Conservation (phyloP, 2,888 invertebrate genomes). For the Xylota segnis region DNA sequence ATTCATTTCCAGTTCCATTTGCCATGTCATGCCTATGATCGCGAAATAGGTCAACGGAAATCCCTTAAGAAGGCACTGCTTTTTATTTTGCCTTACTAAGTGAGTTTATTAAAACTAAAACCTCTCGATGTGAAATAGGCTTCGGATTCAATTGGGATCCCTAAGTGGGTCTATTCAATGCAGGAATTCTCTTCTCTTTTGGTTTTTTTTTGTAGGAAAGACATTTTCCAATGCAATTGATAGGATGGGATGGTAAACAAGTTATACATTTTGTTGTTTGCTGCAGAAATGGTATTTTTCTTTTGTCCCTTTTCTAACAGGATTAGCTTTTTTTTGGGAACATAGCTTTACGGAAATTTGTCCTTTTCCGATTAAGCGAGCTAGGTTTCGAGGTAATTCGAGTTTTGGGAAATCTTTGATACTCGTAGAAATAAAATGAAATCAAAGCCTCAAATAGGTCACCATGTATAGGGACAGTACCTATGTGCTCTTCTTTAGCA, state of each 20-base stretch:
- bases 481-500: no score
- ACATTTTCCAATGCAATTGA: slow-evolving; percentile 3
- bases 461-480: no score
- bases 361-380: no score
- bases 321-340: no score
- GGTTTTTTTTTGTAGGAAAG: neutral
- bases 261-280: no score
- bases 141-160: slow-evolving; percentile 15
- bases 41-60: slow-evolving; percentile 70
- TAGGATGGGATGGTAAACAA: neutral
- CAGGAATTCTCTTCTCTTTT: neutral
- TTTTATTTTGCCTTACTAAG: slow-evolving; percentile 37
- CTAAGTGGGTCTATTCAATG: slow-evolving; percentile 36
- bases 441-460: no score
- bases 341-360: no score
- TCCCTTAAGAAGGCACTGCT: slow-evolving; percentile 51
- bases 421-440: no score
- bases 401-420: no score
- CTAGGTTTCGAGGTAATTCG: no score
- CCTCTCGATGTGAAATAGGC: slow-evolving; percentile 33
- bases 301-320: no score
- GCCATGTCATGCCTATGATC: slow-evolving; percentile 58
- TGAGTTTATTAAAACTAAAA: slow-evolving; percentile 47
- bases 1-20: slow-evolving; percentile 68
- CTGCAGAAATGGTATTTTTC: neutral